Evolutionary conservation across 2,113 vertebrate genomes (phyloP), one percentile per base, ranked within the genome.

Genomic region (Campylorhamphus procurvoides): DNA sequence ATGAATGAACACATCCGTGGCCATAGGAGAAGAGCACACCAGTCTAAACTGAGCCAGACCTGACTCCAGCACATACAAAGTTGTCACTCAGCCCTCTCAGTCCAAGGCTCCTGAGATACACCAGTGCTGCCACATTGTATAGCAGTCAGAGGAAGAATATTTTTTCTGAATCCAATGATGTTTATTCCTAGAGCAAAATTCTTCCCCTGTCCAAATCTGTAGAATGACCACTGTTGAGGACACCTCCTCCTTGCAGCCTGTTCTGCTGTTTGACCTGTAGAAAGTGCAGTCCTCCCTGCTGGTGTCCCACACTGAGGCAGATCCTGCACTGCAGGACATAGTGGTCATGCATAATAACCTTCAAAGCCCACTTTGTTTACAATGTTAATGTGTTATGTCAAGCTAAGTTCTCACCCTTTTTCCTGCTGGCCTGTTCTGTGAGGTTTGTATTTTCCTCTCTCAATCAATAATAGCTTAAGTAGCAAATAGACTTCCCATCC

Each of bases 391-490:
- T 92, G 58, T 93, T 84, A 77, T 67, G 78, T 78, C 76, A 95
- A 93, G 81, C 73, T 86, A 91, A 77, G n/a, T 96, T 97, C 94
- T 97, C 91, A 69, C 93, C 81, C 91, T 87, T 95, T 96, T 95
- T 96, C 92, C 93, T 95, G 80, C 87, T 2, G 0, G 47, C 53
- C 94, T 94, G 59, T 53, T 74, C 94, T 95, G 10, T 76, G 92
- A 94, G 95, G 91, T 96, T 92, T 93, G 64, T 89, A 55, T 95
- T 97, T 96, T 89, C 94, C 75, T 94, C 86, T 89, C 83, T 87
- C 87, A 67, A 94, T 97, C 97, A 96, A 96, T 97, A 97, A 94
- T 8, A 59, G 66, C 94, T 97, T 96, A 97, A 95, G 87, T 60
- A 79, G 90, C 50, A 77, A 94, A 87, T 40, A 86, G 13, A 66